phyloP scores from a whole-genome alignment of 2,113 vertebrate genomes.

The Lagopus muta region DNA sequence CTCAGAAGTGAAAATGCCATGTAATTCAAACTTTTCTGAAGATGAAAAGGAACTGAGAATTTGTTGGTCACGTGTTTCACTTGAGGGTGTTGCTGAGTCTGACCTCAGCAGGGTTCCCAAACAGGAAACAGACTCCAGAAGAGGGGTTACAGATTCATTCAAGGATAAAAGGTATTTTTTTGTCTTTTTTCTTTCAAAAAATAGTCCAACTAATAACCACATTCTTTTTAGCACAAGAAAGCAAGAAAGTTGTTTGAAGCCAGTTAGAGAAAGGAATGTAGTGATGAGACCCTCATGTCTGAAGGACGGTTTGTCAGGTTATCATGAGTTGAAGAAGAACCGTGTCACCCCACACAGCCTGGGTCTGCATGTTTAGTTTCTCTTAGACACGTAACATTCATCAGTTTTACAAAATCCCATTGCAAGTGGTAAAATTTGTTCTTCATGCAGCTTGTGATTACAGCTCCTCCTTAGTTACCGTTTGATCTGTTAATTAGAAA shows the following conservation, averaged over 20 bases:
- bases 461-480: background rate
- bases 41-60: background rate
- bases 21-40: background rate
- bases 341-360: background rate
- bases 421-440: background rate
- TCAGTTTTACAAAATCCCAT: background rate
- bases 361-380: background rate
- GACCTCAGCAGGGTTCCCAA: background rate
- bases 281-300: background rate
- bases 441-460: background rate
- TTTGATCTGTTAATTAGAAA: background rate
- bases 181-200: background rate
- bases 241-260: background rate
- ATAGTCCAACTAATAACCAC: background rate
- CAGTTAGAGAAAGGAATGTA: background rate
- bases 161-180: background rate
- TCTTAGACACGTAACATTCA: fast-evolving
- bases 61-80: background rate
- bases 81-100: background rate
- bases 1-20: background rate
- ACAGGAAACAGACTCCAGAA: background rate
- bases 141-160: background rate
- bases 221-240: background rate
- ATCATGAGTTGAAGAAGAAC: background rate
- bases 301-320: background rate